These are phyloP conservation scores for Camptogramma bilineatum DNA, from an alignment of 2,888 invertebrate species.

Conservation along the genomic window DNA sequence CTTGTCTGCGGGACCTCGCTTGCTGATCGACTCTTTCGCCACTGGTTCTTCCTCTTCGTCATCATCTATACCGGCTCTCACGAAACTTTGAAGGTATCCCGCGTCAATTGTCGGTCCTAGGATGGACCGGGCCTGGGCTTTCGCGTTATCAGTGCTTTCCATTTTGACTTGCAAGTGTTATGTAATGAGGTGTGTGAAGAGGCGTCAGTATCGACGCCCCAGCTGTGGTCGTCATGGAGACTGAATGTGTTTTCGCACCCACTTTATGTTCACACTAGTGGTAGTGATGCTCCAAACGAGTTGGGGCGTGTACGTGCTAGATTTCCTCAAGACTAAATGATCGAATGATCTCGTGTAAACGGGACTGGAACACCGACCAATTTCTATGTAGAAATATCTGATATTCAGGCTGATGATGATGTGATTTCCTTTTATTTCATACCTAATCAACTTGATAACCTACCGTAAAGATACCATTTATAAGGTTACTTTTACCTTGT, in stretches of 20 bases:
- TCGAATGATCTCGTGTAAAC: not conserved
- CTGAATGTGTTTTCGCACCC: slow-evolving; percentile 77
- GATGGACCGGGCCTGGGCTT: slow-evolving; percentile 84
- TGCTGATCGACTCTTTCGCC: slow-evolving; percentile 76
- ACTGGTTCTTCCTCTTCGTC: slow-evolving; percentile 70
- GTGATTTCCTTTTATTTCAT: not conserved
- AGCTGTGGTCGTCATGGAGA: slow-evolving; percentile 77
- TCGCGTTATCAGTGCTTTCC: slow-evolving; percentile 71
- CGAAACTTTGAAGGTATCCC: slow-evolving; percentile 92
- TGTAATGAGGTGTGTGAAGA: slow-evolving; percentile 70
- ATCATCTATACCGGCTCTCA: slow-evolving; percentile 87
- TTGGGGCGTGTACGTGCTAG: slow-evolving; percentile 39
- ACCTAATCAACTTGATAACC: not conserved
- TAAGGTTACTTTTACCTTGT: slow-evolving; percentile 80
- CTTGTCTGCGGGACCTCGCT: slow-evolving; percentile 71
- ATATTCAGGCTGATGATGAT: not conserved
- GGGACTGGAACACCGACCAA: not conserved
- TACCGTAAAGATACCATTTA: not conserved
- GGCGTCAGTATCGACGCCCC: slow-evolving; percentile 77
- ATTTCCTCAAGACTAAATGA: not conserved
- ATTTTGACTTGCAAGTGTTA: slow-evolving; percentile 57
- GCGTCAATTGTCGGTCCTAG: slow-evolving; percentile 89
- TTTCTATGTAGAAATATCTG: not conserved
- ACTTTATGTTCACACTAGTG: slow-evolving; percentile 58
- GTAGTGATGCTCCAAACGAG: slow-evolving; percentile 46